These are phyloP conservation scores for Phalacrocorax carbo DNA, from an alignment of 2,113 vertebrate genomes.

Conservation along the genomic window DNA sequence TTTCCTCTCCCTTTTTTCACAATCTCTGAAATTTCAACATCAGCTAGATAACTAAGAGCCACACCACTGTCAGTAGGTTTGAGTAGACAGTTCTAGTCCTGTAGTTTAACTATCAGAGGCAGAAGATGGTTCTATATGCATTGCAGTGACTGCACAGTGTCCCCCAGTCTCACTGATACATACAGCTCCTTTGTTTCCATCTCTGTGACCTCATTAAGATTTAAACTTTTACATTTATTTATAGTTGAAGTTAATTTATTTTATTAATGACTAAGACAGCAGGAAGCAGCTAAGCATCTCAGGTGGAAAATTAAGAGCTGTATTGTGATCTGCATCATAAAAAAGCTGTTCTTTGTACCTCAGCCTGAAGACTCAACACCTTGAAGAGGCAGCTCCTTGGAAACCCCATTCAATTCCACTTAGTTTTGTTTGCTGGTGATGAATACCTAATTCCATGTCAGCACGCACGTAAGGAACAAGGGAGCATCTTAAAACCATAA, in stretches of 20 bases:
- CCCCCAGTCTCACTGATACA: not conserved
- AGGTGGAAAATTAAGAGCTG: not conserved
- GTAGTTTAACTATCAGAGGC: not conserved
- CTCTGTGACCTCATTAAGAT: not conserved
- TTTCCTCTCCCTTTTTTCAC: not conserved
- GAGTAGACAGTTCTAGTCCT: not conserved
- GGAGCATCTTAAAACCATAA: not conserved
- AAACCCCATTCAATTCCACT: not conserved
- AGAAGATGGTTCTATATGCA: rapidly evolving
- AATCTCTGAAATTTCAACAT: not conserved
- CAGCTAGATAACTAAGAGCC: not conserved
- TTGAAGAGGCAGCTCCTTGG: not conserved
- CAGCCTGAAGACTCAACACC: not conserved
- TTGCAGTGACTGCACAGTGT: not conserved
- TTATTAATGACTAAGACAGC: not conserved
- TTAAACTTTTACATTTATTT: not conserved
- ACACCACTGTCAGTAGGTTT: rapidly evolving
- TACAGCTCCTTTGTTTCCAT: not conserved
- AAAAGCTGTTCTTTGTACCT: not conserved
- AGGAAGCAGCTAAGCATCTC: slow-evolving; percentile 2
- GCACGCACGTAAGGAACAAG: not conserved
- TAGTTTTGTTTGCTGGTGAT: not conserved
- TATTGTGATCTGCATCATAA: not conserved
- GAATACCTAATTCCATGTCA: not conserved
- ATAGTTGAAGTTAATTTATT: not conserved